These are phyloP conservation scores for Falcaria lacertinaria DNA, from an alignment of 2,888 invertebrate genomes.

Conservation along the genomic window DNA sequence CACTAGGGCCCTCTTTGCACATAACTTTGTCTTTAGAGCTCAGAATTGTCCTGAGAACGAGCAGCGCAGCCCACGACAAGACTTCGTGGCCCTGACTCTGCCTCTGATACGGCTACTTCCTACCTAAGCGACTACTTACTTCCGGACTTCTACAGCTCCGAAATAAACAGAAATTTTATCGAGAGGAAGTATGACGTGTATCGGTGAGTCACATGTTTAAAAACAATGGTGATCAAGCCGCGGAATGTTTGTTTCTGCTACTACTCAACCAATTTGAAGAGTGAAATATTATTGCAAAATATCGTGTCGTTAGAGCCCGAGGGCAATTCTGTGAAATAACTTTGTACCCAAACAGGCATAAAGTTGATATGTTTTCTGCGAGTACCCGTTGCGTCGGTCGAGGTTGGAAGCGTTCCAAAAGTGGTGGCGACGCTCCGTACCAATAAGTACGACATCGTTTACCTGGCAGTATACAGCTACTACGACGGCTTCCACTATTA, in stretches of 20 bases:
- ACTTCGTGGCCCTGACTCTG: conserved; percentile 5
- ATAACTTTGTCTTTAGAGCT: conserved; percentile 65
- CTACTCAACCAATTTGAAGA: no score
- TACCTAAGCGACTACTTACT: conserved; percentile 12
- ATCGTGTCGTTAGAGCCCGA: no score
- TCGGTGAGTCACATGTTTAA: conserved; percentile 46
- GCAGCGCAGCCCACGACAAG: conserved; percentile 20
- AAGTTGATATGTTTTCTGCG: background rate
- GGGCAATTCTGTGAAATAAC: conserved; percentile 31
- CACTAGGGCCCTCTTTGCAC: conserved; percentile 47
- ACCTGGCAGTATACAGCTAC: conserved; percentile 6
- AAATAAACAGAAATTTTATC: conserved; percentile 7
- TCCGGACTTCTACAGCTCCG: conserved; percentile 12
- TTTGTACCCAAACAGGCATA: conserved; percentile 36
- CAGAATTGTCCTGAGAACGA: conserved; percentile 37
- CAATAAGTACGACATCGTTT: conserved; percentile 3
- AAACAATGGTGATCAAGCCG: conserved; percentile 22
- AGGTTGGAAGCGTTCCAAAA: background rate
- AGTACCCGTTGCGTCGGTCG: background rate
- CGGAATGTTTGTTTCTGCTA: no score
- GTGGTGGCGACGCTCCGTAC: conserved; percentile 1
- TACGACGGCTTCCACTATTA: conserved; percentile 28
- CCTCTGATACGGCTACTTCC: conserved; percentile 3
- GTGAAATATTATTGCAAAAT: no score
- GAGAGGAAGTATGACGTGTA: conserved; percentile 14